A percentile compares a stretch with the other conserved stretches of the same genome.
These are phyloP conservation scores for Pelosia muscerda DNA, from an alignment of 2,888 invertebrate species.

Conservation along the genomic window DNA sequence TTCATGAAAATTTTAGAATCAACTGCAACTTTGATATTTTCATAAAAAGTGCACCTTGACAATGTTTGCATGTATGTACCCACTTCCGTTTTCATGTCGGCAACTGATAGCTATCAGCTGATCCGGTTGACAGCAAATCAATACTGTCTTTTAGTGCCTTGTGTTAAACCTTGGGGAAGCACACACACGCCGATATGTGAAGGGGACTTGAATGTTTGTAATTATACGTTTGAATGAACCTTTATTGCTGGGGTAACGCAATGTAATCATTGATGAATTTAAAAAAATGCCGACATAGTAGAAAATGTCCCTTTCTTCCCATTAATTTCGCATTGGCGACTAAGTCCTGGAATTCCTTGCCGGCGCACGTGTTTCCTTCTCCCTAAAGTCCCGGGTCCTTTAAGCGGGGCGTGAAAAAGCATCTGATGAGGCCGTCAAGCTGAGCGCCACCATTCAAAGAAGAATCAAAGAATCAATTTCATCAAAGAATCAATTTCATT, in stretches of 20 bases:
- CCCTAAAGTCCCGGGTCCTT: too few relatives aligned
- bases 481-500: too few relatives aligned
- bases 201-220: neutral
- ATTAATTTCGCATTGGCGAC: neutral
- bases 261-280: neutral
- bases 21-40: neutral
- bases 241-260: neutral
- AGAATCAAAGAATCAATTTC: too few relatives aligned
- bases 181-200: neutral
- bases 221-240: conserved; percentile 3
- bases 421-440: too few relatives aligned
- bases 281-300: neutral
- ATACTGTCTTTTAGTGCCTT: conserved; percentile 6
- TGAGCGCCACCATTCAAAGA: too few relatives aligned
- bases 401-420: too few relatives aligned
- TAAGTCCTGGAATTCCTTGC: too few relatives aligned
- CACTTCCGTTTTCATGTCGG: neutral
- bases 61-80: neutral
- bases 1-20: neutral
- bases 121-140: conserved; percentile 15
- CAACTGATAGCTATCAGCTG: conserved; percentile 9
- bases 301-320: neutral
- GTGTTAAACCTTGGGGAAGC: neutral
- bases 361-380: too few relatives aligned
- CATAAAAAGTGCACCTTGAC: neutral